Evolutionary conservation across 2,797 vertebrate species (phyloP).

Genomic region (Gymnoscopelus microlampas): DNA sequence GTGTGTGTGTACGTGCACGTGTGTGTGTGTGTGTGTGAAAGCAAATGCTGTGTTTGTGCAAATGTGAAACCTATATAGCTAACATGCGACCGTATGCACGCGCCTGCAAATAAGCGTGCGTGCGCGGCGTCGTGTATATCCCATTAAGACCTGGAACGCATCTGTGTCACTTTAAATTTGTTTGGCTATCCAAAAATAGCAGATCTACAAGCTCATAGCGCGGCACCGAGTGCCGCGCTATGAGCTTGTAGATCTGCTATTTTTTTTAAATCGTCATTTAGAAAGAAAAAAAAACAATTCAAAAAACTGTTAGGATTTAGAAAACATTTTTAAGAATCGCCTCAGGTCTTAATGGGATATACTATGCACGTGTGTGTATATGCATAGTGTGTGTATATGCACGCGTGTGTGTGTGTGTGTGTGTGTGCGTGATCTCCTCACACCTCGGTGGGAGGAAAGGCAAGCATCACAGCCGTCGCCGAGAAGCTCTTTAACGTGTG

Average conservation of each 20-base stretch:
- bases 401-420: conserved; percentile 19
- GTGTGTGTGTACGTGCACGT: conserved; percentile 61
- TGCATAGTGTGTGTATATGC: not conserved
- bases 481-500: conserved; percentile 78
- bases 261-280: no score
- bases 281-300: no score
- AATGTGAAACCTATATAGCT: not conserved
- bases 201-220: no score
- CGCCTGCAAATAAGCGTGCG: not conserved
- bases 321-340: no score
- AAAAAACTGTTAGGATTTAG: no score
- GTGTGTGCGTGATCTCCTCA: conserved; percentile 62
- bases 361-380: no score
- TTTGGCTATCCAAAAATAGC: no score
- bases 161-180: no score
- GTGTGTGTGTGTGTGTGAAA: conserved; percentile 45
- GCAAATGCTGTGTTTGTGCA: not conserved
- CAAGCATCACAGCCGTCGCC: conserved; percentile 61
- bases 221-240: no score
- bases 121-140: not conserved
- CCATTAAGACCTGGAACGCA: no score
- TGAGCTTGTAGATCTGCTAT: no score
- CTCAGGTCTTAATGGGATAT: no score
- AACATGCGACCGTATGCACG: not conserved
- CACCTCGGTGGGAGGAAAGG: conserved; percentile 69